These are phyloP conservation scores for Falco berigora DNA, from an alignment of 2,797 vertebrate genomes.

Conservation along the genomic window DNA sequence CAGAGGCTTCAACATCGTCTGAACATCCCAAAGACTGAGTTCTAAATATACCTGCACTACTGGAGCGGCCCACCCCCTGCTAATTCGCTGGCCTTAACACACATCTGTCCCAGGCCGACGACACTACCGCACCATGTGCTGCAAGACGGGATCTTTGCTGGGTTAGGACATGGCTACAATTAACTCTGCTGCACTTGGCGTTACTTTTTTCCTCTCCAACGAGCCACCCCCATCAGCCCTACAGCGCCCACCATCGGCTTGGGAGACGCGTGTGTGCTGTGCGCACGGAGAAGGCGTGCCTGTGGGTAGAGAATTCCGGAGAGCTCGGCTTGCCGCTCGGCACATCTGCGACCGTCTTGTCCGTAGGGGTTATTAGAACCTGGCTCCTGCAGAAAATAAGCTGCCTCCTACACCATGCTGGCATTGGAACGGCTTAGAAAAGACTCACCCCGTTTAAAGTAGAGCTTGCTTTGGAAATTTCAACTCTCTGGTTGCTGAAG, in stretches of 20 bases:
- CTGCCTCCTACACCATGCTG: fast-evolving
- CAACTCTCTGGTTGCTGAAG: constrained; percentile 83
- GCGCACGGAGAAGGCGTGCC: fast-evolving
- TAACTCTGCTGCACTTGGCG: not conserved
- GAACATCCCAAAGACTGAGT: not conserved
- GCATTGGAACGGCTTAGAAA: not conserved
- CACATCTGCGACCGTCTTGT: no score
- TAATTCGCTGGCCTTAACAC: fast-evolving
- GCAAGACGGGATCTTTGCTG: not conserved
- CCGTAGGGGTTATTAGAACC: not conserved
- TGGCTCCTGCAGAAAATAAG: not conserved
- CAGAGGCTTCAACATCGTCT: not conserved
- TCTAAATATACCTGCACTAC: not conserved
- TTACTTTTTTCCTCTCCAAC: no score
- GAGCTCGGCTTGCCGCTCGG: not conserved
- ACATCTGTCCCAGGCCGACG: not conserved
- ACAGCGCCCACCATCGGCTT: no score
- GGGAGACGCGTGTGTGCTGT: not conserved
- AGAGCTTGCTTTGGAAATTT: constrained; percentile 92
- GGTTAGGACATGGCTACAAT: not conserved
- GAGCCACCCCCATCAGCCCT: no score
- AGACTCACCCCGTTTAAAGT: constrained; percentile 89
- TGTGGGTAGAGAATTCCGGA: not conserved
- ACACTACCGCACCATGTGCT: not conserved
- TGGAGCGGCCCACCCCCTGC: not conserved